These are phyloP conservation scores for Melinopterus prodromus DNA, from an alignment of 2,888 invertebrate species.

Conservation along the genomic window DNA sequence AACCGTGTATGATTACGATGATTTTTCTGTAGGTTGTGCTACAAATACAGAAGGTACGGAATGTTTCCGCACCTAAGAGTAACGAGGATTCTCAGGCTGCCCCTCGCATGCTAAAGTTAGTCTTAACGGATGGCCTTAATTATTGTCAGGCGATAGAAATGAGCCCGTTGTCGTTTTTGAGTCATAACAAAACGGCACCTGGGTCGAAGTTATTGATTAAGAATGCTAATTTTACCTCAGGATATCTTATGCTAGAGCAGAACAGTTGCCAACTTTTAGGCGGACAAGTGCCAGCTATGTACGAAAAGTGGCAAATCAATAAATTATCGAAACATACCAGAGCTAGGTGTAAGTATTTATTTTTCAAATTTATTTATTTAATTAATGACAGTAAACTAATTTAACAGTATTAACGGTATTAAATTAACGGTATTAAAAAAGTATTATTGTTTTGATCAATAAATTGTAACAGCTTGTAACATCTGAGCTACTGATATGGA, in stretches of 20 bases:
- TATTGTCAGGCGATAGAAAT: conserved; percentile 82
- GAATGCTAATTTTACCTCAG: conserved; percentile 67
- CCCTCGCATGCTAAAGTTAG: conserved; percentile 84
- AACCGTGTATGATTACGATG: conserved; percentile 38
- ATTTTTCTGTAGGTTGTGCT: conserved; percentile 68
- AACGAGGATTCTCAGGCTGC: conserved; percentile 86
- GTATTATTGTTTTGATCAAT: no score
- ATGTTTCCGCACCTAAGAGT: conserved; percentile 89
- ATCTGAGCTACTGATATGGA: no score
- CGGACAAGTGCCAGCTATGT: conserved; percentile 82
- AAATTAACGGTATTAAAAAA: no score
- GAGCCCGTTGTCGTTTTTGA: conserved; percentile 73
- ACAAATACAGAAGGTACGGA: conserved; percentile 88
- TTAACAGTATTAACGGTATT: no score
- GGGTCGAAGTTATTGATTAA: conserved; percentile 82
- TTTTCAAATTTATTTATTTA: background rate
- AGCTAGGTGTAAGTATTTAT: conserved; percentile 42
- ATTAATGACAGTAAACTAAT: no score
- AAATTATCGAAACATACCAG: conserved; percentile 51
- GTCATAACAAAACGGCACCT: conserved; percentile 82
- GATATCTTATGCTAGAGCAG: conserved; percentile 76
- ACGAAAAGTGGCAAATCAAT: conserved; percentile 88
- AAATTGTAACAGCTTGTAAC: no score
- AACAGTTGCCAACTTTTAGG: conserved; percentile 77
- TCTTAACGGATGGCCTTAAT: conserved; percentile 85